These are phyloP conservation scores for Datnioides undecimradiatus DNA, from an alignment of 2,113 vertebrate species.

Conservation along the genomic window DNA sequence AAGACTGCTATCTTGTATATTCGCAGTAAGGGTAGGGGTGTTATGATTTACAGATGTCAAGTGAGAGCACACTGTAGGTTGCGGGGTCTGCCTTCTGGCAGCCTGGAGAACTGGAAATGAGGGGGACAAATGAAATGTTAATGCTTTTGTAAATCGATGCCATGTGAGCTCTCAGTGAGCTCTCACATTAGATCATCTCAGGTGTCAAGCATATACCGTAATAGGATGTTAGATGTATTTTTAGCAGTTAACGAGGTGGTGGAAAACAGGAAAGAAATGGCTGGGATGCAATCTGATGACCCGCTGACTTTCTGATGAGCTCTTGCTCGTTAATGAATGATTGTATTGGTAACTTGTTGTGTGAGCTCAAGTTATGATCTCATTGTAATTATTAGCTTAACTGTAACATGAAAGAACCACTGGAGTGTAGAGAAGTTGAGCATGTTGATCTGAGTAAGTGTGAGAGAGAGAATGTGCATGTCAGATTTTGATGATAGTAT, in stretches of 20 bases:
- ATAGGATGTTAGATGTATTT: constrained; percentile 40
- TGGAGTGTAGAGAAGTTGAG: background rate
- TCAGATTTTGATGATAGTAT: constrained; percentile 53
- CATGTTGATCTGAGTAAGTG: constrained; percentile 2
- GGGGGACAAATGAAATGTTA: constrained; percentile 27
- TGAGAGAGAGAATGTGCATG: constrained; percentile 4
- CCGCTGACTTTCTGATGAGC: constrained; percentile 20
- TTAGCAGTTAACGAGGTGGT: constrained; percentile 18
- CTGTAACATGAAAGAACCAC: background rate
- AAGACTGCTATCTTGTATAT: constrained; percentile 27
- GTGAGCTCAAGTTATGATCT: constrained; percentile 12
- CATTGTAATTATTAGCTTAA: constrained; percentile 16
- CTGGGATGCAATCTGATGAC: background rate
- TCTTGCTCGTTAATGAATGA: constrained; percentile 30
- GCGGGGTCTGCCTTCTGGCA: constrained; percentile 43
- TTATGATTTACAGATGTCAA: constrained; percentile 67
- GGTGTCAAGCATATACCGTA: constrained; percentile 67
- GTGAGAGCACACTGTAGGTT: constrained; percentile 36
- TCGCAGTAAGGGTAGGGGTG: background rate
- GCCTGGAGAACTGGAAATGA: constrained; percentile 62
- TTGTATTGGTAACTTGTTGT: background rate
- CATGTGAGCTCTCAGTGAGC: constrained; percentile 1
- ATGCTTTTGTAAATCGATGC: constrained; percentile 43
- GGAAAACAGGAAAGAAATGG: background rate
- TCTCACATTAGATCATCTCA: constrained; percentile 31